Conservation (phyloP, 2,888 invertebrate genomes). For the Gymnoscelis rufifasciata region DNA sequence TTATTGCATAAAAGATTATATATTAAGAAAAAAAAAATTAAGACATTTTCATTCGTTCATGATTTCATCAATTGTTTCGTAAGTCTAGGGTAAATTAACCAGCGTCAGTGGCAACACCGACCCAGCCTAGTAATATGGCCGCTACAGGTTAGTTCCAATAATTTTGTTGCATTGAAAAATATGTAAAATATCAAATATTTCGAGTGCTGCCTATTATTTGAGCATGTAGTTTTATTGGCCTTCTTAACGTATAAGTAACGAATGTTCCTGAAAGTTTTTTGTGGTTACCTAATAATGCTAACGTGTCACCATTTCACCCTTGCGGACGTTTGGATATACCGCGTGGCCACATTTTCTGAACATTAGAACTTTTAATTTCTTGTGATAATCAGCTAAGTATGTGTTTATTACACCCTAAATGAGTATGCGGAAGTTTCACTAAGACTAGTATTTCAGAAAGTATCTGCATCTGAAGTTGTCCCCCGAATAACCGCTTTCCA, state of each 20-base stretch:
- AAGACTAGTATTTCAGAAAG: constrained; percentile 10
- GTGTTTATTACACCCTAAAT: constrained; percentile 27
- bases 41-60: no score
- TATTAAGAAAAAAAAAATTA: no score
- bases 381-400: constrained; percentile 30
- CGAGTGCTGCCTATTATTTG: constrained; percentile 34
- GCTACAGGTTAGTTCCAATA: constrained; percentile 83
- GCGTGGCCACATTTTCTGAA: constrained; percentile 75
- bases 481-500: constrained; percentile 66
- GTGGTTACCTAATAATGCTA: constrained; percentile 69
- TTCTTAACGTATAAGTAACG: constrained; percentile 31
- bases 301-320: constrained; percentile 77
- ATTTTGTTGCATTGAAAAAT: constrained; percentile 76
- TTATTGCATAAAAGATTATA: no score
- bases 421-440: constrained; percentile 32
- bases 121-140: constrained; percentile 83
- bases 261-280: constrained; percentile 30
- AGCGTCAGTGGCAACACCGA: constrained; percentile 65
- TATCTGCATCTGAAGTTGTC: constrained; percentile 43
- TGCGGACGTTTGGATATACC: constrained; percentile 77
- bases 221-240: constrained; percentile 33
- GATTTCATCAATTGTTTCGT: no score
- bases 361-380: constrained; percentile 40
- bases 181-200: constrained; percentile 36
- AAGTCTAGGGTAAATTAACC: constrained; percentile 26